These are phyloP conservation scores for Apeltes quadracus DNA, from an alignment of 2,113 vertebrate genomes.

Conservation along the genomic window DNA sequence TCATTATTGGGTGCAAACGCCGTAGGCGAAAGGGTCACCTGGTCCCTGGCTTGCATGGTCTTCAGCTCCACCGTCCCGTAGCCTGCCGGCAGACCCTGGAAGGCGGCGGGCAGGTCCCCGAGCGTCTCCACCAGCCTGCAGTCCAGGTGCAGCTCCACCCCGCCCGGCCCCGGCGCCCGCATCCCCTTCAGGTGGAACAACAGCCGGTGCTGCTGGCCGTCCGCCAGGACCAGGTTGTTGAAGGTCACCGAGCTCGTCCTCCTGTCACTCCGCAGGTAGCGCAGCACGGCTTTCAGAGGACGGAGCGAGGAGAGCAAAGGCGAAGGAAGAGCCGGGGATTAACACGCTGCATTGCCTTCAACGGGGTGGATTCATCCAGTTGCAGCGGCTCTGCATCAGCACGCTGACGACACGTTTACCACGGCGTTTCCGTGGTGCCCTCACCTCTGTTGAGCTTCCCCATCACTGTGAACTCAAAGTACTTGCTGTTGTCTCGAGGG, in stretches of 20 bases:
- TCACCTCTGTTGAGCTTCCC: constrained; percentile 94
- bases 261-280: constrained; percentile 89
- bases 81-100: constrained; percentile 81
- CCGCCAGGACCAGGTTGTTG: constrained; percentile 90
- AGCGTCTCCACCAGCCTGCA: constrained; percentile 88
- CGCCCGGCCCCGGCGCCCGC: constrained; percentile 79
- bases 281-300: constrained; percentile 83
- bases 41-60: constrained; percentile 86
- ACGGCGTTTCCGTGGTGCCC: constrained; percentile 37
- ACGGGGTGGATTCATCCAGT: constrained; percentile 3
- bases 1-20: constrained; percentile 36
- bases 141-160: constrained; percentile 90
- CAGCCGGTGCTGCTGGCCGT: constrained; percentile 89
- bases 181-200: constrained; percentile 89
- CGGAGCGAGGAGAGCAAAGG: neutral
- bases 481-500: constrained; percentile 89
- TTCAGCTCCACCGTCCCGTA: constrained; percentile 83
- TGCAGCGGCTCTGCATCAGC: neutral
- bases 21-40: constrained; percentile 75
- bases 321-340: too few relatives aligned
- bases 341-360: neutral
- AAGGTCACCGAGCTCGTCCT: constrained; percentile 90
- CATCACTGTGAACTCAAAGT: constrained; percentile 95
- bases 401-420: neutral
- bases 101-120: constrained; percentile 87